A percentile compares a stretch with the other conserved stretches of the same genome.
Evolutionary conservation across 2,888 invertebrate species (phyloP).

Genomic region (Pilophorus perplexus): DNA sequence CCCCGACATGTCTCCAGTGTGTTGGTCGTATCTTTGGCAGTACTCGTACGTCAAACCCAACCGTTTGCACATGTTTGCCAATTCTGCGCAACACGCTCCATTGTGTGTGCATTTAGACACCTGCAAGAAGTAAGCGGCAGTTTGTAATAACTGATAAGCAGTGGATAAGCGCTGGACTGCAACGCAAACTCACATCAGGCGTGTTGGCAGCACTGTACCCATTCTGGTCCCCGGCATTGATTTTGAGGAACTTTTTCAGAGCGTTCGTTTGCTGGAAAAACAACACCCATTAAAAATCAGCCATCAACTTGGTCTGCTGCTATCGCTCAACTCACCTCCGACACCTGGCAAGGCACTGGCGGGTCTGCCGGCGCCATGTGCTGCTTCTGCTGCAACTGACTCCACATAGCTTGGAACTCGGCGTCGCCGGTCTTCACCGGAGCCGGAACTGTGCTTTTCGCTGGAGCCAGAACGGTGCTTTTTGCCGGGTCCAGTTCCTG

Average conservation of each 20-base stretch:
- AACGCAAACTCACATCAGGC: background rate
- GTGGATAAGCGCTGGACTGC: background rate
- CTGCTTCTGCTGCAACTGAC: constrained; percentile 50
- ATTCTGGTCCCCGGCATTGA: constrained; percentile 11
- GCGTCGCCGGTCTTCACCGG: constrained; percentile 44
- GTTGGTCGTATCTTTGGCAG: background rate
- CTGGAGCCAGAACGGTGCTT: background rate
- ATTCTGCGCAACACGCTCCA: constrained; percentile 7
- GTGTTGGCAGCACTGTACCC: background rate
- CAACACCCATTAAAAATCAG: too few species aligned
- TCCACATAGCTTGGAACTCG: constrained; percentile 54
- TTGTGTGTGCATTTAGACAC: background rate
- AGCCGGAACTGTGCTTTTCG: background rate
- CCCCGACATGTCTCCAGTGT: background rate
- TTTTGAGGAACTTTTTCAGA: constrained; percentile 40
- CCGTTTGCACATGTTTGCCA: constrained; percentile 1
- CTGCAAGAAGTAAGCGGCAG: background rate
- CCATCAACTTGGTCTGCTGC: too few species aligned
- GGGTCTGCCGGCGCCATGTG: too few species aligned
- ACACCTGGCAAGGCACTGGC: too few species aligned
- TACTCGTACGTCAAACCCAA: background rate
- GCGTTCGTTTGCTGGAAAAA: constrained; percentile 40
- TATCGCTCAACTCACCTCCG: too few species aligned
- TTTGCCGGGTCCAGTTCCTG: background rate
- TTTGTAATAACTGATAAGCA: background rate